Evolutionary conservation across 1,140 invertebrate genomes (phyloP), one percentile per base, ranked within the genome.

Genomic region (Pseudobourletiella spinata): DNA sequence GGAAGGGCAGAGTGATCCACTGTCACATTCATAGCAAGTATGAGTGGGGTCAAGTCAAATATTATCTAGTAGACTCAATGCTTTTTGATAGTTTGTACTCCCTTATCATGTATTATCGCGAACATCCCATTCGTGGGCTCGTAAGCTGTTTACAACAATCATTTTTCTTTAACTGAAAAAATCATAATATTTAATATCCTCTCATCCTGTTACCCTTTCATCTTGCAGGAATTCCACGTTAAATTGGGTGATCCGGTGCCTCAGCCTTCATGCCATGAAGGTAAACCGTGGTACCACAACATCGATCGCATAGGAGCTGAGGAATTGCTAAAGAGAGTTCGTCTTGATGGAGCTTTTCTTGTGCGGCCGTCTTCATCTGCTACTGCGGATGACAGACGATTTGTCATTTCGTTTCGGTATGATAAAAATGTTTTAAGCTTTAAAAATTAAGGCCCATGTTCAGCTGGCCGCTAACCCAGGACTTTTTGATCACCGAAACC

Each of bases 371-470:
- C 89, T 86, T 72, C 88, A 92, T n/a, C n/a, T n/a, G n/a, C n/a
- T n/a, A 70, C 89, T 26, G 20, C 88, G 70, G 91, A 92, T 66
- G 79, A 80, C 2, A 85, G 86, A 70, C 85, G 85, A 15, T 96
- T 89, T 77, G 89, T 91, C n/a, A 93, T 98, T 69, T 95, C 91
- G 60, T 98, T 97, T 75, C 86, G 89, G 85, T 91, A 78, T 73
- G 60, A 71, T 64, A n/a, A n/a, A n/a, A n/a, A n/a, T n/a, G n/a
- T n/a, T n/a, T n/a, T n/a, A n/a, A n/a, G n/a, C n/a, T n/a, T n/a
- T n/a, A n/a, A n/a, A n/a, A n/a, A n/a, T n/a, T n/a, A n/a, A n/a
- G n/a, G n/a, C n/a, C n/a, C n/a, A n/a, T n/a, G n/a, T n/a, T n/a
- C n/a, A n/a, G n/a, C n/a, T n/a, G n/a, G n/a, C n/a, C n/a, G n/a